Base-by-base conservation (phyloP, 2,888 invertebrate genomes). In the Cloeon dipterum region DNA sequence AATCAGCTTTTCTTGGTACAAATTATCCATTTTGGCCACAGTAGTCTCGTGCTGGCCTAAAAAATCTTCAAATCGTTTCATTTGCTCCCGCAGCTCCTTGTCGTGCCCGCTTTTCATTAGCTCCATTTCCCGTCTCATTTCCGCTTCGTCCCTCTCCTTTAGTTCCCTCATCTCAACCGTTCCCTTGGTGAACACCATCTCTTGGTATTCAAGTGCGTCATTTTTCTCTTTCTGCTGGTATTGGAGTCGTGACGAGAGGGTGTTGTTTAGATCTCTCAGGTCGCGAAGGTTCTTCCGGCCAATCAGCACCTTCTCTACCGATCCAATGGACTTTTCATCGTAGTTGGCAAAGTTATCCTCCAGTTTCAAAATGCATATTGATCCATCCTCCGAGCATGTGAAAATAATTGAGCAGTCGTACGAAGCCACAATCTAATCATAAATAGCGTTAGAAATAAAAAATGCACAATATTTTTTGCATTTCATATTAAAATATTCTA, bases 1-100 rank as follows among this genome's bases (percentile, higher is more conserved):
- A n/a, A 29, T n/a, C 29, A 29, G 29, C n/a, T n/a, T 29, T 5
- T n/a, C 29, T 7, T 29, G 29, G 29, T 29, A 29, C 29, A n/a
- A 29, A 16, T 29, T 16, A 7, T 29, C 29, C n/a, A 29, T n/a
- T 7, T 7, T 14, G 29, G n/a, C 29, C 5, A 29, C 13, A 5
- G 29, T 16, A 14, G 29, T 16, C 16, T 29, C 29, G n/a, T 29
- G 29, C 5, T 5, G 14, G 7, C 5, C n/a, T n/a, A 29, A 29
- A 7, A 16, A n/a, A n/a, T n/a, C n/a, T n/a, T n/a, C n/a, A n/a
- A n/a, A n/a, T n/a, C n/a, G n/a, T n/a, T n/a, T n/a, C n/a, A n/a
- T n/a, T n/a, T n/a, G n/a, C n/a, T n/a, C n/a, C n/a, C n/a, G n/a
- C n/a, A n/a, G n/a, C n/a, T n/a, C n/a, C n/a, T n/a, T n/a, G n/a